Evolutionary conservation across 2,888 invertebrate species (phyloP).

Genomic region (Alsophila aescularia): DNA sequence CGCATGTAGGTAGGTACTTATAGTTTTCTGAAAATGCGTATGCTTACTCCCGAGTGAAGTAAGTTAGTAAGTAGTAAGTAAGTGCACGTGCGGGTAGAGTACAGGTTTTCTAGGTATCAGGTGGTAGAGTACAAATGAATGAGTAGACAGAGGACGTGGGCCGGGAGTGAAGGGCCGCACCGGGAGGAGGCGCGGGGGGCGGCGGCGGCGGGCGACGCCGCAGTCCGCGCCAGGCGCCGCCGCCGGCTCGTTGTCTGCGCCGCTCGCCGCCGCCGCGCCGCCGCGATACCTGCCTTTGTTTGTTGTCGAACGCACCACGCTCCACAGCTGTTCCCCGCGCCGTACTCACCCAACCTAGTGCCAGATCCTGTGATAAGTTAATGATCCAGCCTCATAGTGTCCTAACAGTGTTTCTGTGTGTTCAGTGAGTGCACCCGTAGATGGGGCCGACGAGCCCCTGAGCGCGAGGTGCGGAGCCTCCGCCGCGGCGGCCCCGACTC

Average conservation of each 20-base stretch:
- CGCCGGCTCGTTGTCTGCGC: slow-evolving; percentile 65
- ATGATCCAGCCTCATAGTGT: slow-evolving; percentile 41
- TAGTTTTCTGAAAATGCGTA: not conserved
- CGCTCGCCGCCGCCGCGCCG: slow-evolving; percentile 37
- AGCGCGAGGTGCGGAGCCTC: slow-evolving; percentile 62
- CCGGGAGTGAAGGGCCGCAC: slow-evolving; percentile 43
- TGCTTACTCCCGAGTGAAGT: not conserved
- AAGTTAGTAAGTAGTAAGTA: too few relatives aligned
- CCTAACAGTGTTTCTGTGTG: slow-evolving; percentile 52
- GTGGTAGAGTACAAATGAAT: slow-evolving; percentile 36
- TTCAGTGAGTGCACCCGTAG: slow-evolving; percentile 53
- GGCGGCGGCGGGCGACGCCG: slow-evolving; percentile 56
- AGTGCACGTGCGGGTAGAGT: slow-evolving; percentile 17
- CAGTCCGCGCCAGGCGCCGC: slow-evolving; percentile 77
- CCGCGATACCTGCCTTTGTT: slow-evolving; percentile 76
- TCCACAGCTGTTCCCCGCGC: slow-evolving; percentile 60
- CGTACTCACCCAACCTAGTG: slow-evolving; percentile 37
- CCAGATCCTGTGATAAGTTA: slow-evolving; percentile 50
- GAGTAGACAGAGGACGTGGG: slow-evolving; percentile 47
- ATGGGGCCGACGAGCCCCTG: slow-evolving; percentile 71
- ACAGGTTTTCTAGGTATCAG: slow-evolving; percentile 30
- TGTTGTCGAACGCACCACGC: slow-evolving; percentile 66
- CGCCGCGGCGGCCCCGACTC: slow-evolving; percentile 50
- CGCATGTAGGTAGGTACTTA: not conserved
- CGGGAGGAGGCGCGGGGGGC: slow-evolving; percentile 40